A percentile compares a stretch with the other conserved stretches of the same genome.
Conservation (phyloP, 2,113 vertebrate genomes). For the Otis tarda region DNA sequence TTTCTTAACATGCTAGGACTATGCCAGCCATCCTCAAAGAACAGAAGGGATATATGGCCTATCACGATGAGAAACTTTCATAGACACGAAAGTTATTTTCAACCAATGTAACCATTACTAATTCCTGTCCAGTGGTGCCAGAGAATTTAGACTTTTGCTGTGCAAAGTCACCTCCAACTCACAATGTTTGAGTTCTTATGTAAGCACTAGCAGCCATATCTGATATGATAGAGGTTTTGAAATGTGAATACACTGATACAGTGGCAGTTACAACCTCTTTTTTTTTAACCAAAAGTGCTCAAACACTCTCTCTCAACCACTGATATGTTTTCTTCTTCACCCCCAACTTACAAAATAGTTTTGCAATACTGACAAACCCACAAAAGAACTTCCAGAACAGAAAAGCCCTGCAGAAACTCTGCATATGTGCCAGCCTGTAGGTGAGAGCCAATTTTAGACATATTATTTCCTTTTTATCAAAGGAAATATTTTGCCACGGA, state of each 20-base stretch:
- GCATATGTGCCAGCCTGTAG: not conserved
- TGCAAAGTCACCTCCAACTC: conserved; percentile 33
- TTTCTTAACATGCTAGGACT: not conserved
- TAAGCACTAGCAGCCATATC: not conserved
- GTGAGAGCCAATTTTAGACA: not conserved
- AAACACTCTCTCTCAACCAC: not conserved
- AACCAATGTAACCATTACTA: not conserved
- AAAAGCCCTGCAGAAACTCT: not conserved
- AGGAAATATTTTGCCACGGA: not conserved
- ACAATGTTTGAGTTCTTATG: not conserved
- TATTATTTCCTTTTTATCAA: not conserved
- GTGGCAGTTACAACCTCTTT: not conserved
- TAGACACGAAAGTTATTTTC: not conserved
- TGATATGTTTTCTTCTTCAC: not conserved
- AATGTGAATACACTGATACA: not conserved
- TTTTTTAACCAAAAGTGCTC: not conserved
- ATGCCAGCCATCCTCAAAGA: not conserved
- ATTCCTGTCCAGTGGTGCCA: not conserved
- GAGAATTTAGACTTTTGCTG: not conserved
- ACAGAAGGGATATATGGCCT: not conserved
- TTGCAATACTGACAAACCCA: conserved; percentile 18
- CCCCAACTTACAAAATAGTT: not conserved
- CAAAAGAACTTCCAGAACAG: not conserved
- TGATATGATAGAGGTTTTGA: conserved; percentile 22
- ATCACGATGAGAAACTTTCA: not conserved